These are phyloP conservation scores for Dolichallabes microphthalmus DNA, from an alignment of 2,113 vertebrate genomes.

Conservation along the genomic window DNA sequence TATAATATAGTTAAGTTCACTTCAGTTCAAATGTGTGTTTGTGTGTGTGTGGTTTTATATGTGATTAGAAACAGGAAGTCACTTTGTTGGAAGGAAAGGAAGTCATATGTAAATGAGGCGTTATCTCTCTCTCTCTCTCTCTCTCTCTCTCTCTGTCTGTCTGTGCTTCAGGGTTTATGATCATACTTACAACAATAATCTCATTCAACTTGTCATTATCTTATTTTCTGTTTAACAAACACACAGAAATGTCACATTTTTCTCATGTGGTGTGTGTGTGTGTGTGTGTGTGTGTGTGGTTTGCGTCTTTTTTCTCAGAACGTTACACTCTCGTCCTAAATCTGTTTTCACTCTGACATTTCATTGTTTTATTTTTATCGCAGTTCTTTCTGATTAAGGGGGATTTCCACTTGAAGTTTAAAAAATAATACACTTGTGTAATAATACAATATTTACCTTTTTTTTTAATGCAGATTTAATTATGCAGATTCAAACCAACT, in stretches of 20 bases:
- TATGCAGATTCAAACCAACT: background rate
- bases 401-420: background rate
- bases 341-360: background rate
- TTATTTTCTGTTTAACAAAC: background rate
- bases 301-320: background rate
- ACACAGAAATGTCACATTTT: background rate
- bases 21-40: background rate
- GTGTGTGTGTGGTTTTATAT: background rate
- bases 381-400: background rate
- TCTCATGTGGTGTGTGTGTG: background rate
- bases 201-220: background rate
- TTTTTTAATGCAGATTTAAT: too few species aligned
- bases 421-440: background rate
- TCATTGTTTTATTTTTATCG: background rate
- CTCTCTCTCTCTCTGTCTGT: background rate
- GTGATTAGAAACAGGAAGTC: constrained; percentile 11
- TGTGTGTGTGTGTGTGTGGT: background rate
- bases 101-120: constrained; percentile 50
- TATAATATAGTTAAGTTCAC: background rate
- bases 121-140: constrained; percentile 52
- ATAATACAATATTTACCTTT: background rate
- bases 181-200: background rate
- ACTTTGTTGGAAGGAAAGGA: constrained; percentile 18
- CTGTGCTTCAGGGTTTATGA: background rate
- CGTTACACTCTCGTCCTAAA: constrained; percentile 1